Evolutionary conservation across 2,113 vertebrate genomes (phyloP), one percentile per base, ranked within the genome.

Genomic region (Xerus inauris): DNA sequence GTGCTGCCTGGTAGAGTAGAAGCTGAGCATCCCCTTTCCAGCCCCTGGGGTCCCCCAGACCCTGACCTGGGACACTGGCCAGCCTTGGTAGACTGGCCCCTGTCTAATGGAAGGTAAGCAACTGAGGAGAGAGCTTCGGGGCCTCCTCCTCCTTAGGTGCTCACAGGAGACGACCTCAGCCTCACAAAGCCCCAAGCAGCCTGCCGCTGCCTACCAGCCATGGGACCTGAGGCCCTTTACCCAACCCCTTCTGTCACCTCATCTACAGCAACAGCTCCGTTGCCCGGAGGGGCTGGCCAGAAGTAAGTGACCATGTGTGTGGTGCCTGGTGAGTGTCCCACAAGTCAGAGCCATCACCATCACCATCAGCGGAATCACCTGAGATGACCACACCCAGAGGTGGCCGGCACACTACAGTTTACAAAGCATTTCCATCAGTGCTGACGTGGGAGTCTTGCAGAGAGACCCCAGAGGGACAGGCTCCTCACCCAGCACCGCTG

Each of bases 401-500:
- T 22, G 35, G n/a, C 86, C 2, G 0, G 67, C 0, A 0, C 49
- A 0, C 5, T 2, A 0, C 82, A 6, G 47, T 7, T 51, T 26
- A 26, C 82, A 79, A 19, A 81, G 83, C 42, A 20, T 35, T n/a
- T 22, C 62, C 64, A 0, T 13, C 71, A 3, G 3, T 2, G 64
- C 91, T n/a, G 1, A 0, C 59, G 0, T 0, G 42, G 81, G 47
- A n/a, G n/a, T 2, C 49, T 11, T 13, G 49, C 49, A 49, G 54
- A 20, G 26, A 38, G 26, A 45, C 30, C 26, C 54, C 62, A 10
- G 24, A 79, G 75, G 51, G 30, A 30, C 40, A 38, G 64, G 10
- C 30, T 67, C 47, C 77, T 17, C 6, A 20, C 47, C 72, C 30
- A 42, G 42, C 7, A 45, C 3, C 4, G 0, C 73, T 0, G 3